Conservation (phyloP, 2,113 vertebrate genomes). For the Poeciliopsis prolifica region DNA sequence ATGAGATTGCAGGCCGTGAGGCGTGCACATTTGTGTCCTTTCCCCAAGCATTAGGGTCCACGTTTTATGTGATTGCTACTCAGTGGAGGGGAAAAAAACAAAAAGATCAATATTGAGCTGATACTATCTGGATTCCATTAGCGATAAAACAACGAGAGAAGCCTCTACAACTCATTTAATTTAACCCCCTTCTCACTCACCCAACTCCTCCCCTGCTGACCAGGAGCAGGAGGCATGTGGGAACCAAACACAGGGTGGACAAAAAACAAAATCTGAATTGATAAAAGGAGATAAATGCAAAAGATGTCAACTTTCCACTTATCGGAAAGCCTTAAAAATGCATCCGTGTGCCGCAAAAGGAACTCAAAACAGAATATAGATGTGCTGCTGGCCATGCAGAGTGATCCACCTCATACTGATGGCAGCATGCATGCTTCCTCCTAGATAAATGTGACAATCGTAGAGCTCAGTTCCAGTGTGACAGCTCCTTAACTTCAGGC, state of each 20-base stretch:
- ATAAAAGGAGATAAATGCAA: slow-evolving; percentile 16
- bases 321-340: slow-evolving; percentile 4
- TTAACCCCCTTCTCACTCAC: neutral
- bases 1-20: slow-evolving; percentile 22
- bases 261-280: neutral
- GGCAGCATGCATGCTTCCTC: slow-evolving; percentile 53
- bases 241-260: neutral
- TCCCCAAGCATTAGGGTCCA: slow-evolving; percentile 37
- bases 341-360: slow-evolving; percentile 35
- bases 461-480: slow-evolving; percentile 49
- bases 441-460: slow-evolving; percentile 48
- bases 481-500: slow-evolving; percentile 67
- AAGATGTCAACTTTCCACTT: too few species aligned
- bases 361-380: slow-evolving; percentile 29
- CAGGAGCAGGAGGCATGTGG: neutral
- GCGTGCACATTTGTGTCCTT: slow-evolving; percentile 13
- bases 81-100: slow-evolving; percentile 12
- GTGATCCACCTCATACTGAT: slow-evolving; percentile 53
- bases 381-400: slow-evolving; percentile 24
- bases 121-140: slow-evolving; percentile 45
- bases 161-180: slow-evolving; percentile 35
- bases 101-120: slow-evolving; percentile 24
- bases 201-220: slow-evolving; percentile 21
- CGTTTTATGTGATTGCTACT: slow-evolving; percentile 33
- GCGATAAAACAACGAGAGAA: slow-evolving; percentile 15